Evolutionary conservation across 1,140 invertebrate species (phyloP).

Genomic region (Neodiprion lecontei): DNA sequence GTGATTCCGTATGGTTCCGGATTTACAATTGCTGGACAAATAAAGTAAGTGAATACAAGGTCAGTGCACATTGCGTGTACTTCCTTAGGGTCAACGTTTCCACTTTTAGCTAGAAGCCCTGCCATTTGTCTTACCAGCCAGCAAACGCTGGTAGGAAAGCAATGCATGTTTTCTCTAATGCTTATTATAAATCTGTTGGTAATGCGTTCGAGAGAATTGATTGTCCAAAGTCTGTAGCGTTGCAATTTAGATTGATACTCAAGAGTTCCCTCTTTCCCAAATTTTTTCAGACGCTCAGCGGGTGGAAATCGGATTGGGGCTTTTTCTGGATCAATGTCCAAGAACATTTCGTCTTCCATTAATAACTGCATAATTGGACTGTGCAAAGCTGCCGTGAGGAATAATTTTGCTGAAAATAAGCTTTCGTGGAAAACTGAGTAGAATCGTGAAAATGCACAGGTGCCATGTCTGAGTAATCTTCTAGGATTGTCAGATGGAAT

Average conservation of each 20-base stretch:
- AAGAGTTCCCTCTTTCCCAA: slow-evolving; percentile 76
- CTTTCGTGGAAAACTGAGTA: slow-evolving; percentile 91
- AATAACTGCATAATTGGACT: slow-evolving; percentile 91
- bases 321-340: slow-evolving; percentile 93
- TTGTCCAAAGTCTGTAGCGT: slow-evolving; percentile 78
- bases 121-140: slow-evolving; percentile 82
- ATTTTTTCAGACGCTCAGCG: slow-evolving; percentile 76
- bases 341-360: slow-evolving; percentile 90
- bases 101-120: slow-evolving; percentile 71
- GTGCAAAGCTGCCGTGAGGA: slow-evolving; percentile 90
- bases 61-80: slow-evolving; percentile 88
- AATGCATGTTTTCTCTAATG: slow-evolving; percentile 86
- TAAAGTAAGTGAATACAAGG: slow-evolving; percentile 91
- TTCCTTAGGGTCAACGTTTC: slow-evolving; percentile 69
- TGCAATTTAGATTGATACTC: slow-evolving; percentile 77
- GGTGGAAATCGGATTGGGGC: slow-evolving; percentile 75
- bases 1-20: slow-evolving; percentile 96
- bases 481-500: slow-evolving; percentile 83
- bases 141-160: slow-evolving; percentile 86
- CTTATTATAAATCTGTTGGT: slow-evolving; percentile 84
- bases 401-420: slow-evolving; percentile 90
- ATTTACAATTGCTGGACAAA: slow-evolving; percentile 96
- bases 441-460: slow-evolving; percentile 87
- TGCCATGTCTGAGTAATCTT: slow-evolving; percentile 82
- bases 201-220: slow-evolving; percentile 83